Evolutionary conservation across 1,140 invertebrate species (phyloP).

Genomic region (Zaprionus taronus): DNA sequence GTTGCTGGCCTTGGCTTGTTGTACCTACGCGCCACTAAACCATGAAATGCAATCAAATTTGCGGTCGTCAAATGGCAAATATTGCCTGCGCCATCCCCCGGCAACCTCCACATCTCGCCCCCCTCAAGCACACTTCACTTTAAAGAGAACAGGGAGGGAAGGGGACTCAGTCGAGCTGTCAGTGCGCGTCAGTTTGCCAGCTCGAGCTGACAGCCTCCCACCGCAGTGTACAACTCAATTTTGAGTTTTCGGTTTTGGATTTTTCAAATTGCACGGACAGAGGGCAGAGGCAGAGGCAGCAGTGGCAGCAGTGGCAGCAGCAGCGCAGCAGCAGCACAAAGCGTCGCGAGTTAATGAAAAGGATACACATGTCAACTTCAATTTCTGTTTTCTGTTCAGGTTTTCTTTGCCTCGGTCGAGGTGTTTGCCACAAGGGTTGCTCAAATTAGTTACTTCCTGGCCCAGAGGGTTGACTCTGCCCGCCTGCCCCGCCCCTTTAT

Average conservation of each 20-base stretch:
- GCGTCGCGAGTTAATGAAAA: constrained; percentile 84
- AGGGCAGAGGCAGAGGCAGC: constrained; percentile 13
- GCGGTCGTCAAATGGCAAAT: constrained; percentile 84
- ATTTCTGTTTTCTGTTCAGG: constrained; percentile 68
- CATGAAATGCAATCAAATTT: constrained; percentile 84
- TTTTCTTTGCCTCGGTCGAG: constrained; percentile 35
- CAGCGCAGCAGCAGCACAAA: constrained; percentile 30
- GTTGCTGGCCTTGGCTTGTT: constrained; percentile 53
- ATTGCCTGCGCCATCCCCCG: constrained; percentile 51
- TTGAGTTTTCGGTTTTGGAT: constrained; percentile 65
- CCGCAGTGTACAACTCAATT: constrained; percentile 77
- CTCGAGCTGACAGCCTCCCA: constrained; percentile 74
- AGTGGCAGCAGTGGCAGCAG: neutral
- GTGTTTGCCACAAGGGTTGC: constrained; percentile 80
- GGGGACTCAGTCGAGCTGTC: constrained; percentile 55
- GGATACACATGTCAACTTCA: constrained; percentile 84
- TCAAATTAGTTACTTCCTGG: constrained; percentile 79
- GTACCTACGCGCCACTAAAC: constrained; percentile 77
- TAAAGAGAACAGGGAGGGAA: constrained; percentile 44
- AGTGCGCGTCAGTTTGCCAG: constrained; percentile 74
- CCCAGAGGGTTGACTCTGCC: constrained; percentile 58
- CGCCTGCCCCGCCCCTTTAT: constrained; percentile 8
- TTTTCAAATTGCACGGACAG: constrained; percentile 64
- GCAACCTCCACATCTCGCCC: neutral
- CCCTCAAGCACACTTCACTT: constrained; percentile 37